phyloP scores from a whole-genome alignment of 1,140 invertebrate species.

The Drosophila pruinosa region DNA sequence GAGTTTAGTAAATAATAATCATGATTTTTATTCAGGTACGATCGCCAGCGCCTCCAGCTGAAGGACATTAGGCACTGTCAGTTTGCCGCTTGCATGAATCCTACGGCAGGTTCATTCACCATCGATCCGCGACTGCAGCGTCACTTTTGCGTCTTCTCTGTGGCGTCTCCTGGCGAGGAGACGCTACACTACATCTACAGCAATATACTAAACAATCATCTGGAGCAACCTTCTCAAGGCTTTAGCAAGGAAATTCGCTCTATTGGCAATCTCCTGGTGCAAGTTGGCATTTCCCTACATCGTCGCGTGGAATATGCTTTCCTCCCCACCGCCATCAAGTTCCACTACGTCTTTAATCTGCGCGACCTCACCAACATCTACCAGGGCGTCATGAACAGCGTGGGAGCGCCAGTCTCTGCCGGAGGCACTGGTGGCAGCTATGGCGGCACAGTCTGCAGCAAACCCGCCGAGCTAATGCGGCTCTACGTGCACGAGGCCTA shows the following conservation, averaged over 20 bases:
- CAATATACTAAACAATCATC: slow-evolving; percentile 91
- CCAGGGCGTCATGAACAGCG: slow-evolving; percentile 85
- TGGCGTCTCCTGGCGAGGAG: slow-evolving; percentile 91
- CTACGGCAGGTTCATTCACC: slow-evolving; percentile 96
- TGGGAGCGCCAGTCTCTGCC: slow-evolving; percentile 73
- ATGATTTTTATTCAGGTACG: slow-evolving; percentile 86
- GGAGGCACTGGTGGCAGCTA: slow-evolving; percentile 42
- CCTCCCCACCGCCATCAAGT: slow-evolving; percentile 96
- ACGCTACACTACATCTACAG: slow-evolving; percentile 93
- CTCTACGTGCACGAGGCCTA: slow-evolving; percentile 96
- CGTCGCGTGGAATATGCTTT: slow-evolving; percentile 89
- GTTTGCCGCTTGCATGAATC: slow-evolving; percentile 98
- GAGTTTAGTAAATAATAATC: too few relatives aligned
- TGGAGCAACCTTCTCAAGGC: slow-evolving; percentile 87
- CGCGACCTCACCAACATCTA: slow-evolving; percentile 95
- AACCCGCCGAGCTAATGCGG: slow-evolving; percentile 88
- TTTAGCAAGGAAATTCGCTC: slow-evolving; percentile 87
- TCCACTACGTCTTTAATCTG: slow-evolving; percentile 97
- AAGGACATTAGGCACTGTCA: slow-evolving; percentile 98
- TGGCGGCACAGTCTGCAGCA: slow-evolving; percentile 85
- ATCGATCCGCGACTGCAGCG: slow-evolving; percentile 95
- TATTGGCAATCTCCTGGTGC: slow-evolving; percentile 86
- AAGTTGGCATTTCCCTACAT: slow-evolving; percentile 91
- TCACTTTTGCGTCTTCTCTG: slow-evolving; percentile 96
- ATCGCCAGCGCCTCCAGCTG: slow-evolving; percentile 91